Evolutionary conservation across 53 echinoderm and acorn worm species (phyloP), one percentile per base, ranked within the genome.

Genomic region (Mesocentrotus franciscanus): DNA sequence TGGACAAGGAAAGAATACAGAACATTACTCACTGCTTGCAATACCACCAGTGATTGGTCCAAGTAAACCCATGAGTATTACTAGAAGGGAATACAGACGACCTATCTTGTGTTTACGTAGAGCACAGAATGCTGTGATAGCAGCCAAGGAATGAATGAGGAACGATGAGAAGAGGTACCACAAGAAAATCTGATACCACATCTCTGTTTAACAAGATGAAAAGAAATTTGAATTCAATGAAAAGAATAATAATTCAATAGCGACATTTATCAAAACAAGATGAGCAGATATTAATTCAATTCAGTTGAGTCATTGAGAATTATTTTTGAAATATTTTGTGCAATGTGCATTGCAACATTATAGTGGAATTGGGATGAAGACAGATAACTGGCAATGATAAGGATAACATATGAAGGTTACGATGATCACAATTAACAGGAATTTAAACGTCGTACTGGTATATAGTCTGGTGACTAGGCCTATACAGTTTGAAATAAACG

Each of bases 141-240:
- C 96, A 58, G 99, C 97, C 29, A 94, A 90, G 27, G 96, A 90
- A 94, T 99, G 99, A 35, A 99, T 96, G 94, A 99, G 78, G 78
- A 98, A 97, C 22, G 99, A 99, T 11, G 99, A 99, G 94, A 99
- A 97, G 90, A 99, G 95, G 89, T 97, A 98, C 99, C 99, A 99
- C 33, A 99, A 95, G 92, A 98, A 99, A n/a, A 97, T 97, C 91
- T 96, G 97, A 61, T 98, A 97, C 99, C 99, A 99, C 97, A 99
- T 99, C 94, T 97, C 98, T 99, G 97, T 36, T 1, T 33, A 26
- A 70, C 26, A 90, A 90, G n/a, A 24, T 13, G 20, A 57, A 58
- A 60, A 26, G 13, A 59, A 59, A 89, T 71, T 26, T n/a, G 9
- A 71, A 17, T 71, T 71, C n/a, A 71, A 71, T n/a, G 16, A 24